Percentiles rank a stretch among this genome's conserved stretches.
phyloP scores from a whole-genome alignment of 2,888 invertebrate species.

The Dioctria rufipes region DNA sequence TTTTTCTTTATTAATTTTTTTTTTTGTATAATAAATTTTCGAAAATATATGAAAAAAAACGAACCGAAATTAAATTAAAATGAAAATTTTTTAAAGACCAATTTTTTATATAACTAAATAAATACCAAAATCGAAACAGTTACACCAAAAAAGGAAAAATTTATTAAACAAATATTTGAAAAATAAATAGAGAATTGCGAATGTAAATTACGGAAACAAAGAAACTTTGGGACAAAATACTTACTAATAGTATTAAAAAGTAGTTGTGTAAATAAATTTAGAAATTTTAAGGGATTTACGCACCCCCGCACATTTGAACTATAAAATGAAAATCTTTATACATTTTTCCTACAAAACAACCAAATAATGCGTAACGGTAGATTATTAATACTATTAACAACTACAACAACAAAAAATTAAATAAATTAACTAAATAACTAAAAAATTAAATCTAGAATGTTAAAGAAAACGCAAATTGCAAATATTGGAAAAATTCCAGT shows the following conservation, averaged over 20 bases:
- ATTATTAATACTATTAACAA: slow-evolving; percentile 19
- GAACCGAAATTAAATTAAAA: background rate
- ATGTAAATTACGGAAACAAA: background rate
- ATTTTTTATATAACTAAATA: slow-evolving; percentile 21
- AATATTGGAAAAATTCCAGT: slow-evolving; percentile 35
- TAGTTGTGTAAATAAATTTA: background rate
- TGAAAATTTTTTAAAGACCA: slow-evolving; percentile 36
- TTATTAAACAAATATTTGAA: slow-evolving; percentile 16
- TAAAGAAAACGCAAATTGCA: slow-evolving; percentile 10
- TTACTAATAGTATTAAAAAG: no score
- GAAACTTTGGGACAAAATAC: no score
- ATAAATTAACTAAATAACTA: slow-evolving; percentile 7
- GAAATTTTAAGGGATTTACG: background rate
- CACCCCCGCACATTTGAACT: background rate
- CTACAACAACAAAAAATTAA: slow-evolving; percentile 24
- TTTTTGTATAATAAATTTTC: no score
- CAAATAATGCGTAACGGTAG: slow-evolving; percentile 24
- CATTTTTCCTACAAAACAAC: slow-evolving; percentile 16
- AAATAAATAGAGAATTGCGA: background rate
- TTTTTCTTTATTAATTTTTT: no score
- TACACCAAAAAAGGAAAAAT: slow-evolving; percentile 31
- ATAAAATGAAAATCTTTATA: slow-evolving; percentile 18
- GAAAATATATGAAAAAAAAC: no score
- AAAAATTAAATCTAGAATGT: background rate
- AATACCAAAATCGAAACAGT: slow-evolving; percentile 37